These are phyloP conservation scores for Standfussiana lucernea DNA, from an alignment of 2,888 invertebrate genomes.

Conservation along the genomic window DNA sequence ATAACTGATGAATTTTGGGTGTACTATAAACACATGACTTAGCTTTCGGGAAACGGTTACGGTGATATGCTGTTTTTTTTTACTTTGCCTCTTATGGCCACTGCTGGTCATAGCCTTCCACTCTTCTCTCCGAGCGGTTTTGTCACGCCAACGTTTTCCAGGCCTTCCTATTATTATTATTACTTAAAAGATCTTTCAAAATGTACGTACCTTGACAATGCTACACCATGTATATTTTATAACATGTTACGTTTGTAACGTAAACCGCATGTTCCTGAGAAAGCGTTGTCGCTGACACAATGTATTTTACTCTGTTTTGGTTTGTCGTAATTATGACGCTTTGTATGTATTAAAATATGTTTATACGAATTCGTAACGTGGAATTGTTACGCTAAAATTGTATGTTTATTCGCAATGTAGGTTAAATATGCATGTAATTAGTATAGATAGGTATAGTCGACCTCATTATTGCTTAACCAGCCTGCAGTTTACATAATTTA, in stretches of 20 bases:
- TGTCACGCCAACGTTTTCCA: neutral
- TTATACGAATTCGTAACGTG: neutral
- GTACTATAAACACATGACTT: too few species aligned
- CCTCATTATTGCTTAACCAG: neutral
- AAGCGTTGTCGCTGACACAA: conserved; percentile 30
- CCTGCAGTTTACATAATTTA: neutral
- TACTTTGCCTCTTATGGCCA: neutral
- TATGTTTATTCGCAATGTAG: neutral
- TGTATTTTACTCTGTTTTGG: conserved; percentile 33
- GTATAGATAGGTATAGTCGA: neutral
- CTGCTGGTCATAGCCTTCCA: neutral
- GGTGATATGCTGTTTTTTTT: too few species aligned
- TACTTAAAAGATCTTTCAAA: neutral
- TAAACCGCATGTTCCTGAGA: conserved; percentile 25
- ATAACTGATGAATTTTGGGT: too few species aligned
- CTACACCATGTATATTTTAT: conserved; percentile 48
- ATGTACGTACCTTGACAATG: neutral
- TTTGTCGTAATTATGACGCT: conserved; percentile 25
- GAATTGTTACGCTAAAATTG: conserved; percentile 11
- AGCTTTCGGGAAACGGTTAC: too few species aligned
- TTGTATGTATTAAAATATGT: conserved; percentile 14
- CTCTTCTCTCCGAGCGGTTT: neutral
- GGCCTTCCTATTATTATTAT: neutral
- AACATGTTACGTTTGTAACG: neutral
- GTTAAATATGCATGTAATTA: neutral